phyloP scores from a whole-genome alignment of 2,797 vertebrate genomes.

The Channa striata region DNA sequence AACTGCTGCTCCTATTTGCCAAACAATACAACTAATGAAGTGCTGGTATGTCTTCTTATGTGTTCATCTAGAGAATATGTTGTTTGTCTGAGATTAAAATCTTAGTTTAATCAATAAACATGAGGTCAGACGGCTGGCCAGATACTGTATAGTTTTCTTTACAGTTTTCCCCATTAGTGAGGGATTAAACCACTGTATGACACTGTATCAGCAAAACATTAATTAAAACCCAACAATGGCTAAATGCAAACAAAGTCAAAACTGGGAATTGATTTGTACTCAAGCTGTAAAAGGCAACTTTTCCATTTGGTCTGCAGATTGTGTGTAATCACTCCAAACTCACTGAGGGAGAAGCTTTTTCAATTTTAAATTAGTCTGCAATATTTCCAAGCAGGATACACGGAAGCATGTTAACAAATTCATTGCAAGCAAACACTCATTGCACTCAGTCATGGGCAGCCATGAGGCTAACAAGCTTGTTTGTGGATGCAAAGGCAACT shows the following conservation, averaged over 20 bases:
- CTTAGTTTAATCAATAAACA: not conserved
- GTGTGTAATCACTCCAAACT: constrained; percentile 29
- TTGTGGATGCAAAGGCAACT: constrained; percentile 49
- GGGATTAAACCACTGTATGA: no score
- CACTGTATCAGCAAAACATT: not conserved
- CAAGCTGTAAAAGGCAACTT: constrained; percentile 26
- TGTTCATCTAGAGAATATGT: constrained; percentile 4
- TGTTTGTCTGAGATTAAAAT: not conserved
- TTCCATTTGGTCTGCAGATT: constrained; percentile 13
- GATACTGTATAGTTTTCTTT: not conserved
- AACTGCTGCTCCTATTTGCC: constrained; percentile 11
- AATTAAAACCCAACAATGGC: not conserved
- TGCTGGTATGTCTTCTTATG: constrained; percentile 15
- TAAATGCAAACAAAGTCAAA: constrained; percentile 16
- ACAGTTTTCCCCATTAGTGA: no score
- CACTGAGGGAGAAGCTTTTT: constrained; percentile 17
- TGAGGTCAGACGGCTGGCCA: not conserved
- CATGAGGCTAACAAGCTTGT: constrained; percentile 50
- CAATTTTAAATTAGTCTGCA: constrained; percentile 39
- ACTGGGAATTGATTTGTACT: constrained; percentile 29
- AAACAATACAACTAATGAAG: constrained; percentile 25
- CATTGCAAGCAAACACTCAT: constrained; percentile 24
- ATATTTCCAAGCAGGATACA: constrained; percentile 37
- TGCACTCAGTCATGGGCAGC: constrained; percentile 23
- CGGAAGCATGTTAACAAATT: constrained; percentile 41